Conservation (phyloP, 1,140 invertebrate species). For the Pseudomyrmex flavicornis region DNA sequence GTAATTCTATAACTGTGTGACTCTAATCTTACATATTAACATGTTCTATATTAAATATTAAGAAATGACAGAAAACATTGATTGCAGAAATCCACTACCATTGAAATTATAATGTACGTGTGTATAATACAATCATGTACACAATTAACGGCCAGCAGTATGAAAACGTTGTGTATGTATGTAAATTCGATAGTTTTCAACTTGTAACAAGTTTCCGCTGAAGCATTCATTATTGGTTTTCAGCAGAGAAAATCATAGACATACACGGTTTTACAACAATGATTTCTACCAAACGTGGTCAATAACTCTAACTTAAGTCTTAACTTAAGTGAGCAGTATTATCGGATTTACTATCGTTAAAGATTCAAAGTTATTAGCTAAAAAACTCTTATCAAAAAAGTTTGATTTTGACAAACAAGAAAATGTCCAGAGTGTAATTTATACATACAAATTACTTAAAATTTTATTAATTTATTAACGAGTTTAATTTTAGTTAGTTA, state of each 20-base stretch:
- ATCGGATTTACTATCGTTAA: neutral
- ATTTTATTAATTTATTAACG: too few relatives aligned
- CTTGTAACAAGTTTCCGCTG: too few relatives aligned
- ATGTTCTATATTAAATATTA: neutral
- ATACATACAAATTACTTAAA: too few relatives aligned
- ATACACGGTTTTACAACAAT: too few relatives aligned
- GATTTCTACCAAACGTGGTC: too few relatives aligned
- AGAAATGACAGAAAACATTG: neutral
- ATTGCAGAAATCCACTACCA: slow-evolving; percentile 12
- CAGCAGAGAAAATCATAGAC: too few relatives aligned
- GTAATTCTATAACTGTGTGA: neutral
- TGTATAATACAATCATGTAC: neutral
- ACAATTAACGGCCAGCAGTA: neutral
- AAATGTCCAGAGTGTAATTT: too few relatives aligned
- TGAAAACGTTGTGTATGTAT: too few relatives aligned
- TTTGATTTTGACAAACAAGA: neutral
- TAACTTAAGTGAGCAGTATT: neutral
- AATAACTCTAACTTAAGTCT: slow-evolving; percentile 1
- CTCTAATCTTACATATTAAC: slow-evolving; percentile 2
- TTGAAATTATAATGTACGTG: slow-evolving; percentile 27
- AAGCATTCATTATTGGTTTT: too few relatives aligned
- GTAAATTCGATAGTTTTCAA: too few relatives aligned
- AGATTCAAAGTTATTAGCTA: too few relatives aligned
- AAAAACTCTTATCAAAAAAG: neutral
- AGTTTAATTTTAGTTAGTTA: too few relatives aligned